Conservation (phyloP, 1,140 invertebrate genomes). For the Apis cerana region DNA sequence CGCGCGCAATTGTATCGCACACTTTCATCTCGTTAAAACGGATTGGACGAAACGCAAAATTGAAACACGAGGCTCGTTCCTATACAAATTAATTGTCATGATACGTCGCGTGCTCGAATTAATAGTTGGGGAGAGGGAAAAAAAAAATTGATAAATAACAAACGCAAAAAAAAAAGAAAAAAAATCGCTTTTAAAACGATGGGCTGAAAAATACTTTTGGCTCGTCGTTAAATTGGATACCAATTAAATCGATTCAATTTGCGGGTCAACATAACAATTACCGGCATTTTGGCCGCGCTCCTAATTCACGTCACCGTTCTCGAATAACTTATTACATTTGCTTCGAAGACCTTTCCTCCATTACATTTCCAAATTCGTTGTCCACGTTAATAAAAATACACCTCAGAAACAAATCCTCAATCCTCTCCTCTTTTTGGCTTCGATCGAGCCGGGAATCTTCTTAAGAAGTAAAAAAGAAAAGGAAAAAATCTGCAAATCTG, state of each 20-base stretch:
- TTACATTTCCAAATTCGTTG: no score
- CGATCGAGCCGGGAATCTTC: no score
- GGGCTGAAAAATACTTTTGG: background rate
- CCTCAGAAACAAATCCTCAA: no score
- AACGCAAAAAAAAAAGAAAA: background rate
- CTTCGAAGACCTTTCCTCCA: background rate
- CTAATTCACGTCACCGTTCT: background rate
- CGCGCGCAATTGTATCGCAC: background rate
- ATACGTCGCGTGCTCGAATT: background rate
- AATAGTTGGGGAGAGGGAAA: background rate
- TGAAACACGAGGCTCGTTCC: background rate
- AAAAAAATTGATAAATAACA: background rate
- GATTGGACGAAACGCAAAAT: background rate
- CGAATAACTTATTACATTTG: background rate
- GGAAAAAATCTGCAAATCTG: no score
- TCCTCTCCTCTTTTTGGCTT: no score
- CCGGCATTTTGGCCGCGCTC: background rate
- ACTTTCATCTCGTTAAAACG: background rate
- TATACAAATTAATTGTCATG: background rate
- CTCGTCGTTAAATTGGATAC: background rate
- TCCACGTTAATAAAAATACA: no score
- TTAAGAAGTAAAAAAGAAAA: no score
- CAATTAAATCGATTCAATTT: constrained; percentile 13
- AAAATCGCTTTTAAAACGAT: background rate
- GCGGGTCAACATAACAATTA: constrained; percentile 8